A percentile compares a stretch with the other conserved stretches of the same genome.
Evolutionary conservation across 2,797 vertebrate genomes (phyloP).

Genomic region (Ambastaia sidthimunki): DNA sequence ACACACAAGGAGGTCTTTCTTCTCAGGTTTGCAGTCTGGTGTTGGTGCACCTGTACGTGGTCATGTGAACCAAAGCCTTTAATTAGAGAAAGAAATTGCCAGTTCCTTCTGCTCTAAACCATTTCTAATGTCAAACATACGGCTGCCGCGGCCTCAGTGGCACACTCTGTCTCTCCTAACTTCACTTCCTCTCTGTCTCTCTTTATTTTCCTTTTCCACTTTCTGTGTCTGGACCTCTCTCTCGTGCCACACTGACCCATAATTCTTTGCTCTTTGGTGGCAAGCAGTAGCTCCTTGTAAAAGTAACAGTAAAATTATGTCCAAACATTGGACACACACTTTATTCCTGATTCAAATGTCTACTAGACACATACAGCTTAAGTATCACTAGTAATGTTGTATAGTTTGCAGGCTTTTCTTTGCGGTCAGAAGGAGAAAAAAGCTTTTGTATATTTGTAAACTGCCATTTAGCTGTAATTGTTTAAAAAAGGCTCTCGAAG

Average conservation of each 20-base stretch:
- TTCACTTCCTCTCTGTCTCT: conserved; percentile 38
- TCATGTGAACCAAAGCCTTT: conserved; percentile 60
- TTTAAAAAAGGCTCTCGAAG: conserved; percentile 22
- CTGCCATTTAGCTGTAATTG: background rate
- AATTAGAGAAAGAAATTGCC: conserved; percentile 58
- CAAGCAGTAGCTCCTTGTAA: conserved; percentile 28
- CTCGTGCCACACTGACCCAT: conserved; percentile 13
- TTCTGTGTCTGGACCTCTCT: background rate
- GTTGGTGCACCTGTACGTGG: conserved; percentile 81
- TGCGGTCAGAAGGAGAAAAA: conserved; percentile 4
- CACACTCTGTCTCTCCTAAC: conserved; percentile 23
- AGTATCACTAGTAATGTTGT: conserved; percentile 4
- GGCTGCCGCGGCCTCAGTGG: conserved; percentile 20
- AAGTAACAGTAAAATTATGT: conserved; percentile 19
- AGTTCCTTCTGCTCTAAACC: conserved; percentile 52
- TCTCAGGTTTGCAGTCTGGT: conserved; percentile 70
- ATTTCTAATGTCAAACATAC: conserved; percentile 56
- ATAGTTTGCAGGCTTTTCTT: background rate
- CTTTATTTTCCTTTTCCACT: conserved; percentile 41
- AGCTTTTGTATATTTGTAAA: conserved; percentile 18
- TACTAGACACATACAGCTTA: conserved; percentile 11
- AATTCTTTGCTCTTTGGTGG: conserved; percentile 30
- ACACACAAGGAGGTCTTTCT: conserved; percentile 79
- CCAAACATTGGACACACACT: conserved; percentile 25
- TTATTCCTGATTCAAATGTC: conserved; percentile 20